Conservation (phyloP, 2,113 vertebrate species). For the Scartelaos histophorus region DNA sequence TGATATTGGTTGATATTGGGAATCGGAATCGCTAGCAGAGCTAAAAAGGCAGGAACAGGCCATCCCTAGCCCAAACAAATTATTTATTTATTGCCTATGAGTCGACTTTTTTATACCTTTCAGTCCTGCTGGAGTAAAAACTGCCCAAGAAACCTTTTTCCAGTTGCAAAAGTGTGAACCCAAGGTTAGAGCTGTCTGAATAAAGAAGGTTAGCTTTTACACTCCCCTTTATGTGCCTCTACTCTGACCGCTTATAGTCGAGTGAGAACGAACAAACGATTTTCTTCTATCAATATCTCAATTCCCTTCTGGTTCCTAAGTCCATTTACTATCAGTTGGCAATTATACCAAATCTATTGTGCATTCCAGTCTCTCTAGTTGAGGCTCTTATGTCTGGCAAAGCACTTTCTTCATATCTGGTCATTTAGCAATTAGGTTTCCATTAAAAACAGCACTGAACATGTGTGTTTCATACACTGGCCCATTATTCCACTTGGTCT, state of each 20-base stretch:
- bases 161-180: background rate
- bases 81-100: background rate
- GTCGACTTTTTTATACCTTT: background rate
- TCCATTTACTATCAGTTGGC: conserved; percentile 31
- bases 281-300: conserved; percentile 38
- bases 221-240: background rate
- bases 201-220: background rate
- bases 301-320: conserved; percentile 21
- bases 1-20: too few relatives aligned
- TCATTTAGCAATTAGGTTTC: conserved; percentile 24
- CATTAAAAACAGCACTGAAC: conserved; percentile 16
- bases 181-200: background rate
- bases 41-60: too few relatives aligned
- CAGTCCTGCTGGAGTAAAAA: background rate
- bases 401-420: conserved; percentile 5
- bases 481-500: conserved; percentile 19
- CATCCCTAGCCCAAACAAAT: background rate
- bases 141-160: background rate
- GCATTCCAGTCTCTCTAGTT: conserved; percentile 8
- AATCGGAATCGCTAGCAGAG: too few relatives aligned
- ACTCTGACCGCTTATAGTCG: background rate
- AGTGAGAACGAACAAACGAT: conserved; percentile 5
- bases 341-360: conserved; percentile 37
- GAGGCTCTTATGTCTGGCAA: background rate
- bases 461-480: conserved; percentile 8